A percentile compares a stretch with the other conserved stretches of the same genome.
phyloP scores from a whole-genome alignment of 2,113 vertebrate genomes.

The Trichechus manatus region DNA sequence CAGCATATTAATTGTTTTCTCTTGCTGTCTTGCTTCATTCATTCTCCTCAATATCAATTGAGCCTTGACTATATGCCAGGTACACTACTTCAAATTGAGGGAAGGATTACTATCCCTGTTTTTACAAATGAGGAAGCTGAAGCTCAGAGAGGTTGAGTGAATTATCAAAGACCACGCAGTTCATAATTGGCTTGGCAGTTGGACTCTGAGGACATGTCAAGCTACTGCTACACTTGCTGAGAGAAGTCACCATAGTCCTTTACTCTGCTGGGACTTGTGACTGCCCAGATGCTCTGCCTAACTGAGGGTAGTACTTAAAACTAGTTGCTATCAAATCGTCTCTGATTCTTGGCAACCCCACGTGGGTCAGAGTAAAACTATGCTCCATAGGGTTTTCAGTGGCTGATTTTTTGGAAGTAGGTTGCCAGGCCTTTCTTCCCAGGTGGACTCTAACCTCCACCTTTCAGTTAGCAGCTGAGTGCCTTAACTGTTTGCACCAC shows the following conservation, averaged over 20 bases:
- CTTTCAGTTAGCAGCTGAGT: too few relatives aligned
- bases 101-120: neutral
- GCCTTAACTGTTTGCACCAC: too few relatives aligned
- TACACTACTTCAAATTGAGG: neutral
- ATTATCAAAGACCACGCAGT: neutral
- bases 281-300: neutral
- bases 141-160: neutral
- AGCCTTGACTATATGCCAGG: neutral
- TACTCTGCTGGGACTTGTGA: neutral
- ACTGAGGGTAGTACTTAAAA: neutral
- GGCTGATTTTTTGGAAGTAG: neutral
- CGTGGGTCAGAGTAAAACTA: neutral
- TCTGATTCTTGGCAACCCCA: too few relatives aligned
- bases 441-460: neutral
- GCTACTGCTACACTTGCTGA: neutral
- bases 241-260: neutral
- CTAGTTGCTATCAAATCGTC: neutral
- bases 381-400: neutral
- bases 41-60: neutral
- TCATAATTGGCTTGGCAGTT: neutral
- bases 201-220: neutral
- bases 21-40: neutral
- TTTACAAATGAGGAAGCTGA: neutral
- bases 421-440: neutral
- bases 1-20: neutral